Base-by-base conservation (phyloP, 2,797 vertebrate genomes). In the Paguma larvata region DNA sequence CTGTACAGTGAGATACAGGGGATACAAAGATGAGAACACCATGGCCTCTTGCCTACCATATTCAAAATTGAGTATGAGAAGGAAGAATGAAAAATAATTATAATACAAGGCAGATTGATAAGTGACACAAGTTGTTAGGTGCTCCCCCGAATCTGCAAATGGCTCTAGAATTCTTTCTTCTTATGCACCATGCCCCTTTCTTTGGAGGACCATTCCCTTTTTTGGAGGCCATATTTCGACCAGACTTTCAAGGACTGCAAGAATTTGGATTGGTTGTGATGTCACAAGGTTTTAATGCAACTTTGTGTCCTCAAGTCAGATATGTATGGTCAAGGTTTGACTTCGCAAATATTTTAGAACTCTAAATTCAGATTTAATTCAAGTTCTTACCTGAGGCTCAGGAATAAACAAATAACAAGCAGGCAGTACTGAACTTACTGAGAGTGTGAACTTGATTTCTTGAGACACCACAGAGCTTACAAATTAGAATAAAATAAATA, bases 281-380 rank as follows among this genome's bases (percentile, higher is more conserved):
- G 48, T 79, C 46, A 91, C 30, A 68, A 75, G 34, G 2, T 91
- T 93, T 85, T 78, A 70, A 15, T 72, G 78, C 41, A 46, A 7
- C 88, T 80, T 67, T 53, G 8, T 18, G n/a, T 34, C 79, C n/a
- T 85, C 48, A 67, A 83, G 38, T 83, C 89, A 85, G 68, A 85
- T 82, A 15, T 51, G 65, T 79, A 65, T 56, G 30, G 32, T 89
- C 6, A n/a, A 85, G 62, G 34, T 93, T 97, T 89, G 53, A 89
- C 90, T 89, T 92, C 53, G 65, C 65, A 93, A 62, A 79, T 95
- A 85, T 89, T 95, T 89, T 63, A 94, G 93, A 89, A 73, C 83
- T 93, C 68, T 89, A 83, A 93, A 89, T 89, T 67, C 41, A 93
- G 34, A 38, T 63, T 82, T 27, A 86, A 78, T 46, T 92, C 27